Evolutionary conservation across 2,888 invertebrate genomes (phyloP), one percentile per base, ranked within the genome.

Genomic region (Esperia sulphurella): DNA sequence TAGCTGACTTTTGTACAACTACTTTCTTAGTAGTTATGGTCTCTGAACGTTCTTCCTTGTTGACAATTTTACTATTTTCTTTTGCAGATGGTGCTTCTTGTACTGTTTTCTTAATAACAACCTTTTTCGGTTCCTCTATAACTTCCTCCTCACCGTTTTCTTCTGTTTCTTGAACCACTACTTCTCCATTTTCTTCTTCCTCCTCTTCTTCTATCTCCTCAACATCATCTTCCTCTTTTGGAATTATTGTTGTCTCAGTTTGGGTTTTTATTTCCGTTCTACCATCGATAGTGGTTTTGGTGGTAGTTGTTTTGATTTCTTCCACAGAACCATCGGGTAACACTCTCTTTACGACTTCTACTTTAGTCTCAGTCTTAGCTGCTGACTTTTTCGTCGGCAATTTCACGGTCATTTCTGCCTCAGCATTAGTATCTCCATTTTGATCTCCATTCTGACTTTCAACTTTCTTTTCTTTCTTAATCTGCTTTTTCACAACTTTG

Each of bases 221-320:
- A 46, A 78, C 79, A 43, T 75, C 77, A 21, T 70, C 71, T 45
- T 70, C 77, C 52, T 79, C 79, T 63, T 87, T 84, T 1, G 89
- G 83, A 54, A 80, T 71, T 38, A 73, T 80, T 52, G 63, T 79
- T n/a, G 82, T 88, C 63, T 88, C 84, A 12, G 79, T 88, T 71
- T 79, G 81, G 7, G 86, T 87, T 58, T 70, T 74, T 12, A 83
- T 86, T 67, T 85, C 83, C 29, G 84, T 86, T 59, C 74, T 86
- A 10, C 89, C 89, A 55, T 89, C 84, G 45, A 81, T 68, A 6
- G 83, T 89, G 1, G 86, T 88, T 66, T 71, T 87, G 37, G 87
- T 89, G 39, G 74, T 89, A 8, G 89, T 89, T 21, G 77, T 87
- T 68, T 83, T 88, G 1, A 78, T 63, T 74, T 89, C 89, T 61